Base-by-base conservation (phyloP, 2,888 invertebrate species). In the Ectobius pallidus region DNA sequence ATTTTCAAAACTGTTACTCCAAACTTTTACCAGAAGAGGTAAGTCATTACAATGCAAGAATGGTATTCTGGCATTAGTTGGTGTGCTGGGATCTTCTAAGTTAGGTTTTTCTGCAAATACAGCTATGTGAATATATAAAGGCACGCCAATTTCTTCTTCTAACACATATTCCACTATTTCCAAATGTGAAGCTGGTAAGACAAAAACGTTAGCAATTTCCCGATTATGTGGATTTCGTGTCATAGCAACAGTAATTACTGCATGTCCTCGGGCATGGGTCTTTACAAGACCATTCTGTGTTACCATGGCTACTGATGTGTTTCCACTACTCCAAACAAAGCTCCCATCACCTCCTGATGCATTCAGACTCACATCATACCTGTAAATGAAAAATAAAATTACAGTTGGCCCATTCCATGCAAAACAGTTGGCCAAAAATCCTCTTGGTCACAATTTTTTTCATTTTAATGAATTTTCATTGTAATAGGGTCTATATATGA, bases 261-360 rank as follows among this genome's bases (percentile, higher is more conserved):
- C 86, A 30, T 86, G 86, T 0, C 92, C 92, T 76, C 87, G 83
- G 18, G 84, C 84, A 58, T 87, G 82, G 0, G 91, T 90, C 71
- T 87, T 84, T 0, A 88, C 85, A 16, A 88, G 78, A 62, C 92
- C 83, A 78, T 85, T 79, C 83, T 87, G 85, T 79, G 88, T 81
- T 75, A 88, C 86, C 79, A 89, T 80, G 68, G 92, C 85, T 76
- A 92, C 81, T 42, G 87, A 81, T 75, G 88, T 80, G 81, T 90
- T 86, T 78, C 87, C 82, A 77, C 90, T 88, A 78, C 88, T 85
- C 96, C 97, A 92, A 77, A 90, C 79, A 82, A 94, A 92, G 80
- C 87, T 86, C 75, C 92, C 93, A 82, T 93, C 93, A 0, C 94
- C 94, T 32, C 94, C 94, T 32, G 82, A 85, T 0, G 92, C 93